These are phyloP conservation scores for Stigmatopora nigra DNA, from an alignment of 2,113 vertebrate genomes.

Conservation along the genomic window DNA sequence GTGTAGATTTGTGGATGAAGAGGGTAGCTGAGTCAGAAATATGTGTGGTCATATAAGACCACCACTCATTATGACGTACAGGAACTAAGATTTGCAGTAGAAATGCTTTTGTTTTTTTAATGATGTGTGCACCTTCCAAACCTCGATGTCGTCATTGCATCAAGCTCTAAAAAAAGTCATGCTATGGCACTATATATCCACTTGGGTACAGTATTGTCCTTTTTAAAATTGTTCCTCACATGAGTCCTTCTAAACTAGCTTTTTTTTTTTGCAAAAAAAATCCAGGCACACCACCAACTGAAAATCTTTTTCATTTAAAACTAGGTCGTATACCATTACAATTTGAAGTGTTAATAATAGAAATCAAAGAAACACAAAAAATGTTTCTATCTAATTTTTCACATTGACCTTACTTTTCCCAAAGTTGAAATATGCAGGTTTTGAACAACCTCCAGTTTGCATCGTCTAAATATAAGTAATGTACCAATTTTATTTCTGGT, in stretches of 20 bases:
- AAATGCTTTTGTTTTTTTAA: conserved; percentile 3
- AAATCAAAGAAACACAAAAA: background rate
- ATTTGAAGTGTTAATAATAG: too few relatives aligned
- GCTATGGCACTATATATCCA: conserved; percentile 36
- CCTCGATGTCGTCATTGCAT: conserved; percentile 10
- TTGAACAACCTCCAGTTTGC: too few relatives aligned
- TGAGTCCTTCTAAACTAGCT: background rate
- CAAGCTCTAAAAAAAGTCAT: background rate
- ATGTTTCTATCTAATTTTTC: background rate
- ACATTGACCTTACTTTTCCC: too few relatives aligned
- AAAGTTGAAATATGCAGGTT: too few relatives aligned
- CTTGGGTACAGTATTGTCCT: conserved; percentile 54
- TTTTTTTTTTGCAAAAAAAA: too few relatives aligned
- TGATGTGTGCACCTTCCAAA: background rate
- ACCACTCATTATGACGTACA: conserved; percentile 23
- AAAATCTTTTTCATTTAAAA: too few relatives aligned
- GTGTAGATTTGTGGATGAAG: background rate
- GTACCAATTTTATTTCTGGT: too few relatives aligned
- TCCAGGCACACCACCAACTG: too few relatives aligned
- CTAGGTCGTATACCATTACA: too few relatives aligned
- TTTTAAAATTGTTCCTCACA: background rate
- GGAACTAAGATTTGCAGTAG: conserved; percentile 17
- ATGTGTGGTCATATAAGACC: conserved; percentile 14
- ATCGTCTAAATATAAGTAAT: too few relatives aligned
- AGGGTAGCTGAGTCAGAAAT: conserved; percentile 6